Evolutionary conservation across 1,140 invertebrate species (phyloP).

Genomic region (Panagrolaimus sp.): DNA sequence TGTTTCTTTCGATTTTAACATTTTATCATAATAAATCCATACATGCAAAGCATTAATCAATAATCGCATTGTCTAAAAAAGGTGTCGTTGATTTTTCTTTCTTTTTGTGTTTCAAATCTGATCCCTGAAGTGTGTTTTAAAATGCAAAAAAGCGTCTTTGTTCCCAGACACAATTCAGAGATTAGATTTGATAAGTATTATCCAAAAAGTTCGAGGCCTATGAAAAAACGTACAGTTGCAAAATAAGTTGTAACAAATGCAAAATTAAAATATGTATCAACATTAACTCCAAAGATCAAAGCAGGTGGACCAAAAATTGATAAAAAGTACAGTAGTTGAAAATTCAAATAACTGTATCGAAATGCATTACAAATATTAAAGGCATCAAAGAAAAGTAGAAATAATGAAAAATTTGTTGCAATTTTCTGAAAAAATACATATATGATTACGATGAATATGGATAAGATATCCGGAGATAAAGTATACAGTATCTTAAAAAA

Average conservation of each 20-base stretch:
- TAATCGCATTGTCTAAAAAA: neutral
- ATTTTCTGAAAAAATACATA: neutral
- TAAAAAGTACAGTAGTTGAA: neutral
- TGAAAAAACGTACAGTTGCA: neutral
- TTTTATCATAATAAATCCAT: neutral
- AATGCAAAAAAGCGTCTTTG: too few relatives aligned
- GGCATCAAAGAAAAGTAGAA: neutral
- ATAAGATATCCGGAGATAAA: neutral
- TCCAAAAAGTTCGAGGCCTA: neutral
- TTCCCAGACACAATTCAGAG: too few relatives aligned
- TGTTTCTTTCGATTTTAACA: neutral
- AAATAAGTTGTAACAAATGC: conserved; percentile 6
- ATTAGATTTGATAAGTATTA: neutral
- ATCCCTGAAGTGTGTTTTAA: too few relatives aligned
- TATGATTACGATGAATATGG: neutral
- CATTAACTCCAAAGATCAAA: conserved; percentile 7
- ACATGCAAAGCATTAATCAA: neutral
- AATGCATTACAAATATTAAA: neutral
- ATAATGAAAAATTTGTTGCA: neutral
- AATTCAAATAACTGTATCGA: neutral
- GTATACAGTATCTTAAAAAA: neutral
- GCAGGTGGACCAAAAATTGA: neutral
- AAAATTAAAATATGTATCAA: neutral
- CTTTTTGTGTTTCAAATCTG: too few relatives aligned
- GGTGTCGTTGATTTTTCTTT: too few relatives aligned